A percentile compares a stretch with the other conserved stretches of the same genome.
phyloP scores from a whole-genome alignment of 2,113 vertebrate species.

The Brachionichthys hirsutus region DNA sequence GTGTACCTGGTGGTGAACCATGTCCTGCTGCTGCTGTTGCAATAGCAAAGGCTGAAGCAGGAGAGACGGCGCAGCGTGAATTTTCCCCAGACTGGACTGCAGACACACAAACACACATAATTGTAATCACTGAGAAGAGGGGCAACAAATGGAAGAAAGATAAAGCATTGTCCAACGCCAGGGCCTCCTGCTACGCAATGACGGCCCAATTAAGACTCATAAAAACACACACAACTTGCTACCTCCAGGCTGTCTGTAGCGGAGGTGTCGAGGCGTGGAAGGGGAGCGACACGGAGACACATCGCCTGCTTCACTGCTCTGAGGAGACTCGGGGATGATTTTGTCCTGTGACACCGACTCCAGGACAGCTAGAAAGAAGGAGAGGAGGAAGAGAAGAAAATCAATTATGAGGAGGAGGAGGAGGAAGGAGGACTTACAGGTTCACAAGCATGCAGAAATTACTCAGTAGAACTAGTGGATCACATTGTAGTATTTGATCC shows the following conservation, averaged over 20 bases:
- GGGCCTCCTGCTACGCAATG: constrained; percentile 6
- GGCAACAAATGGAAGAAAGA: not conserved
- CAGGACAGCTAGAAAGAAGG: constrained; percentile 80
- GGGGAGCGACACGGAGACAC: constrained; percentile 91
- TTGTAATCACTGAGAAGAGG: constrained; percentile 14
- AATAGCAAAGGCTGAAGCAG: constrained; percentile 96
- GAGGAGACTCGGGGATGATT: constrained; percentile 83
- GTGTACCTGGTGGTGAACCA: constrained; percentile 87
- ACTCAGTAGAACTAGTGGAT: not conserved
- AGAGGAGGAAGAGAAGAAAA: not conserved
- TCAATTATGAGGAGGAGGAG: not conserved
- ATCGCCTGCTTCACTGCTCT: constrained; percentile 80
- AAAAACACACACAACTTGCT: constrained; percentile 30
- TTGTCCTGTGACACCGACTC: constrained; percentile 87
- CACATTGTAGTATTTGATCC: not conserved
- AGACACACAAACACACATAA: constrained; percentile 37
- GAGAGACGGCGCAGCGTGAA: constrained; percentile 89
- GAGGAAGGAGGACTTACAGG: not conserved
- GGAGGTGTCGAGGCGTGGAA: constrained; percentile 91
- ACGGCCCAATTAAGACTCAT: constrained; percentile 24
- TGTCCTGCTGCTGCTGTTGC: constrained; percentile 97
- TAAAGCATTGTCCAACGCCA: constrained; percentile 5
- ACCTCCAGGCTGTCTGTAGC: constrained; percentile 91
- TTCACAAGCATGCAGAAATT: not conserved
- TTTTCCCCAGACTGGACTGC: constrained; percentile 89